Base-by-base conservation (phyloP, 2,113 vertebrate genomes). In the Cathartes aura region DNA sequence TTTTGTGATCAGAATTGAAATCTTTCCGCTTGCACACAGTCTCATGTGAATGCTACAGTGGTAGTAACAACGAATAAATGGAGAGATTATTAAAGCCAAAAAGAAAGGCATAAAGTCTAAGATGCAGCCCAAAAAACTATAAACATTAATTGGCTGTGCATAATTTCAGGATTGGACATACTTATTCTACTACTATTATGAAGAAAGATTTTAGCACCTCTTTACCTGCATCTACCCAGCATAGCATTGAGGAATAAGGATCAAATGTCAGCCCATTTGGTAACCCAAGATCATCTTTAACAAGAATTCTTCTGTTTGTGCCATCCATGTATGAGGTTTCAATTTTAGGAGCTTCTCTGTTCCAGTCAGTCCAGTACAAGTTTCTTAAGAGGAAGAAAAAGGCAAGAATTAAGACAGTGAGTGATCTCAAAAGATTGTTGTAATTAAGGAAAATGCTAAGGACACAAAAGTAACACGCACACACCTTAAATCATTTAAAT, bases 201-300 rank as follows among this genome's bases (percentile, higher is more conserved):
- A 80, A 80, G 18, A 87, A 36, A 75, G 7, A 78, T 59, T 56
- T 92, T 76, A 87, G 36, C 22, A 38, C 12, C 26, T 32, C 30
- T 90, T 97, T 97, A 99, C 99, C 99, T 99, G 99, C 99, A 38
- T 99, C 99, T 66, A 99, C 99, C 99, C 99, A 99, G 92, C 99
- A 99, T 13, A 99, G 98, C 98, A 98, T 95, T 71, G 99, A 98
- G 8, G 98, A 98, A 84, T 98, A 99, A 4, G 97, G 91, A 76
- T 99, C 99, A 18, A 99, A 99, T 29, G 99, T 99, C 93, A 99
- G 92, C 18, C 99, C 99, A 5, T 99, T 99, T 24, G 99, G 99
- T 82, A 99, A 98, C 14, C 98, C 98, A 47, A 99, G 98, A 70
- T 99, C 98, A n/a, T 99, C 98, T 91, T 98, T 99, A 42, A 99